A percentile compares a stretch with the other conserved stretches of the same genome.
Conservation (phyloP, 2,113 vertebrate genomes). For the Ranitomeya variabilis region DNA sequence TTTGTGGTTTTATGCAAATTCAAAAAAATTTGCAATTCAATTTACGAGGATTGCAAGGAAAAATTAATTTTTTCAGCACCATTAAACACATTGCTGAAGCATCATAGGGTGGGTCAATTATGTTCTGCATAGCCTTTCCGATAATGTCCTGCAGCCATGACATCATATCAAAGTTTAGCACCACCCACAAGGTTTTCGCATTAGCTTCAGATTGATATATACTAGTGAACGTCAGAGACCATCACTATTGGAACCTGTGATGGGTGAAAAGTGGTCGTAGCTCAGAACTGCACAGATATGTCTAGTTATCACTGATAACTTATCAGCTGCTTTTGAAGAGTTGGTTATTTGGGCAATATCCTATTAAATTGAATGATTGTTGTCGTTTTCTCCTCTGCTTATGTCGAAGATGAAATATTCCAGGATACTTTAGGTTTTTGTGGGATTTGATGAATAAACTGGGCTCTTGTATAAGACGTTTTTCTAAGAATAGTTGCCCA, state of each 20-base stretch:
- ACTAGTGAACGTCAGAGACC: not conserved
- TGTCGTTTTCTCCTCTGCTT: not conserved
- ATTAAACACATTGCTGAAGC: no score
- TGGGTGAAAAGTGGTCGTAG: not conserved
- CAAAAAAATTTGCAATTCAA: no score
- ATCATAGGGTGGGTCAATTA: no score
- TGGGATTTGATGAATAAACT: slow-evolving; percentile 27
- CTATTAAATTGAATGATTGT: not conserved
- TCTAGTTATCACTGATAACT: no score
- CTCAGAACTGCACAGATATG: not conserved
- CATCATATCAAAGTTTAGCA: not conserved
- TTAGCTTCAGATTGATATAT: not conserved
- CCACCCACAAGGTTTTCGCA: not conserved
- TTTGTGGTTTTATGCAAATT: no score
- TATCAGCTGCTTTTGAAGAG: not conserved
- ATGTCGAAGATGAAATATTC: not conserved
- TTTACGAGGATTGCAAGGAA: no score
- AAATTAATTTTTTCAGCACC: no score
- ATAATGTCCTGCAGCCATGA: no score
- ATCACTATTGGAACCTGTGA: not conserved
- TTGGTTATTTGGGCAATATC: not conserved
- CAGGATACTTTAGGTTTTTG: slow-evolving; percentile 13
- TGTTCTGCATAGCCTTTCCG: no score
- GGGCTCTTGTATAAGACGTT: slow-evolving; percentile 4
- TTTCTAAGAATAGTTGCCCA: slow-evolving; percentile 39